phyloP scores from a whole-genome alignment of 2,113 vertebrate species.

The Crocuta crocuta region DNA sequence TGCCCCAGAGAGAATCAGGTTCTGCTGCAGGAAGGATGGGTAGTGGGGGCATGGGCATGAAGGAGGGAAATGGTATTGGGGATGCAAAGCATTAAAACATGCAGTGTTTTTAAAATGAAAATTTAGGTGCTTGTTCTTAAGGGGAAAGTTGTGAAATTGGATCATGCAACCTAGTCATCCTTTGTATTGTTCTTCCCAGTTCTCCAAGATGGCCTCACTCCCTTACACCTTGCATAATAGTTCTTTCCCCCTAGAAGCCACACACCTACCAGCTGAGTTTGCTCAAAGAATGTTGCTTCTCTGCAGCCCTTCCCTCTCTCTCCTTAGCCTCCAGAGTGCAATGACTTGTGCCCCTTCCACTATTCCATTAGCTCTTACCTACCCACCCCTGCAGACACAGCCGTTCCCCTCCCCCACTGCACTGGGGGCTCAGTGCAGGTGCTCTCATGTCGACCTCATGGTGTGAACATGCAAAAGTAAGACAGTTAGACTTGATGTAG shows the following conservation, averaged over 20 bases:
- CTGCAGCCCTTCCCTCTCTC: background rate
- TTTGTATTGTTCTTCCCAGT: background rate
- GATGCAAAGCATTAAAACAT: background rate
- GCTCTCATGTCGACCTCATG: background rate
- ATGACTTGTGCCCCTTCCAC: background rate
- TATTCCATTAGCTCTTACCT: background rate
- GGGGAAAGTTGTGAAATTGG: background rate
- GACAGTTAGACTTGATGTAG: background rate
- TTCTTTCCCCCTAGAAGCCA: background rate
- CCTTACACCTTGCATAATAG: background rate
- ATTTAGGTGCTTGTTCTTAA: background rate
- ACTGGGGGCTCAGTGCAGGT: background rate
- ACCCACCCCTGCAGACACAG: background rate
- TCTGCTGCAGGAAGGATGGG: background rate
- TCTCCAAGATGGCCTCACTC: background rate
- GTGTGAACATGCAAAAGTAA: background rate
- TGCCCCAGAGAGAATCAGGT: background rate
- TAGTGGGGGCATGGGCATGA: background rate
- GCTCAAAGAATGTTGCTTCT: background rate
- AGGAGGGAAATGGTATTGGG: background rate
- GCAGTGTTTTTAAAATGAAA: background rate
- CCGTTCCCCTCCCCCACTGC: rapidly evolving
- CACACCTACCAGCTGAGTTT: background rate
- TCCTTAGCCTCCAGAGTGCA: background rate
- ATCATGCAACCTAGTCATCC: background rate